phyloP scores from a whole-genome alignment of 2,113 vertebrate genomes.

The Tinamus guttatus region DNA sequence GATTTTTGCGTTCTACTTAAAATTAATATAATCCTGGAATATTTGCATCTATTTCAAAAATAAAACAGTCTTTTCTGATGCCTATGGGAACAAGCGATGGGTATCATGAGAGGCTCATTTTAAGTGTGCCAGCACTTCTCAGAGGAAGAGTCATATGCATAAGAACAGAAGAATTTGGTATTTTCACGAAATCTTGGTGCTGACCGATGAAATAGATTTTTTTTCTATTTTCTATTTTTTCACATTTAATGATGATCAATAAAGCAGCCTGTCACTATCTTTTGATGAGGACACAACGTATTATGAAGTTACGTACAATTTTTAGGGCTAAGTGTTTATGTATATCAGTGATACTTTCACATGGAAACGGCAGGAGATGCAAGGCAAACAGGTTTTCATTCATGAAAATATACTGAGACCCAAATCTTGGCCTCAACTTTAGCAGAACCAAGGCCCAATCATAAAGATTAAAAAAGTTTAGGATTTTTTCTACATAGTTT shows the following conservation, averaged over 20 bases:
- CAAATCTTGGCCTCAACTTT: neutral
- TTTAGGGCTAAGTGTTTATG: neutral
- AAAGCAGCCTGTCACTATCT: neutral
- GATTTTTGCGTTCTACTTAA: neutral
- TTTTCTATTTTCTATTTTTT: neutral
- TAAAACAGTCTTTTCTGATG: neutral
- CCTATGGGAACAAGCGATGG: neutral
- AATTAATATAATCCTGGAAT: neutral
- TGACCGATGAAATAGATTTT: neutral
- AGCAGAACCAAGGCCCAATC: neutral
- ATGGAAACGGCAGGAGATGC: neutral
- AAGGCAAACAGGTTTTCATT: neutral
- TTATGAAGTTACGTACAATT: neutral
- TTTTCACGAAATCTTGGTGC: neutral
- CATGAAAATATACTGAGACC: neutral
- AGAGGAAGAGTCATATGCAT: neutral
- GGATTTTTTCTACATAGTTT: neutral
- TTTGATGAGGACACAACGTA: neutral
- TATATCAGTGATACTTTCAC: neutral
- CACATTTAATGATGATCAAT: too few species aligned
- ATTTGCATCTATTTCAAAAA: rapidly evolving
- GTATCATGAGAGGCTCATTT: neutral
- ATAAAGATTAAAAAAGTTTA: neutral
- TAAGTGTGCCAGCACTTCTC: neutral
- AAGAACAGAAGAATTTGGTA: neutral